Evolutionary conservation across 2,888 invertebrate genomes (phyloP).

Genomic region (Xanthorhoe spadicearia): DNA sequence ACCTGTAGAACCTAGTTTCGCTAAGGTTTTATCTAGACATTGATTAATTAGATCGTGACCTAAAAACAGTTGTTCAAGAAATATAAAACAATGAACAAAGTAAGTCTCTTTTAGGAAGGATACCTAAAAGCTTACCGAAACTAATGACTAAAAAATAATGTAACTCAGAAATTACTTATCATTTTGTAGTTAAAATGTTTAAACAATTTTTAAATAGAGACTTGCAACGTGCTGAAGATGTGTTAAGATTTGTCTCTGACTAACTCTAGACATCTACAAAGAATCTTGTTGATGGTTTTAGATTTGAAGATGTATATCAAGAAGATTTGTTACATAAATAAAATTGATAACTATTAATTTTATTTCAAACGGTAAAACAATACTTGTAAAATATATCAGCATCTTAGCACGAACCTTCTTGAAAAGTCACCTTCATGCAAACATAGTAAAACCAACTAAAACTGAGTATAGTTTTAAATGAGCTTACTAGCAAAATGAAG

Average conservation of each 20-base stretch:
- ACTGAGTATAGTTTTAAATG: neutral
- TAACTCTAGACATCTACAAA: too few relatives aligned
- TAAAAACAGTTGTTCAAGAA: constrained; percentile 13
- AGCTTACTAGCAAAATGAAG: neutral
- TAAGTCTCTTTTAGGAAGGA: neutral
- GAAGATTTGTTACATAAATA: too few relatives aligned
- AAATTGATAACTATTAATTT: neutral
- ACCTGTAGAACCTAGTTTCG: neutral
- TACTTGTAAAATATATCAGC: too few relatives aligned
- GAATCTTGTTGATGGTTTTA: too few relatives aligned
- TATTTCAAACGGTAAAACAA: neutral
- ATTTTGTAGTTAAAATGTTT: too few relatives aligned
- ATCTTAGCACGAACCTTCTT: too few relatives aligned
- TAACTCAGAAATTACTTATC: too few relatives aligned
- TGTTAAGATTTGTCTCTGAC: too few relatives aligned
- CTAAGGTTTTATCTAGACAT: constrained; percentile 12
- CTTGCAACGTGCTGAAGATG: neutral
- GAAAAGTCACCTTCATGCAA: neutral
- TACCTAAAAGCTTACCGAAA: neutral
- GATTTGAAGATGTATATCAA: too few relatives aligned
- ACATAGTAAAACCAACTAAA: too few relatives aligned
- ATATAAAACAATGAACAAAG: neutral
- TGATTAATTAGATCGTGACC: constrained; percentile 30
- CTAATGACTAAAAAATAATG: too few relatives aligned
- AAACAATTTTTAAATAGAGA: neutral